Base-by-base conservation (phyloP, 53 echinoderm and acorn worm species). In the Pentamera pediparva region DNA sequence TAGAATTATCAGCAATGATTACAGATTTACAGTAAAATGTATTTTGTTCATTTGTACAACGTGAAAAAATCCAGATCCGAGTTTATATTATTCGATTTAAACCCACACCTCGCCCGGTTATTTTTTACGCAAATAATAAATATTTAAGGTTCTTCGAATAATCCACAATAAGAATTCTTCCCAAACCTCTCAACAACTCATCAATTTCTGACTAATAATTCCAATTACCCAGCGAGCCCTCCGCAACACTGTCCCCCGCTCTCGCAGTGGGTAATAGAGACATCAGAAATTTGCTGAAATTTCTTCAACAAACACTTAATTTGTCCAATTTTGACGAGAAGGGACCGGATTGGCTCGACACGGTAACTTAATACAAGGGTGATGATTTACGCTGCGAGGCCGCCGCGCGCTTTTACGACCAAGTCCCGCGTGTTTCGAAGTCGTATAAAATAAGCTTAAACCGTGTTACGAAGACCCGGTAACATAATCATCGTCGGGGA, bases 281-380 rank as follows among this genome's bases (percentile, higher is more conserved):
- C 67, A 67, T 72, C 34, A 54, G 48, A 72, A 72, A 72, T 72
- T 72, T 72, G 73, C 55, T 53, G 37, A 72, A 72, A 72, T 72
- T 72, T 72, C 73, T 72, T 53, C 73, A 72, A 54, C 73, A 72
- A 72, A 72, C 73, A 72, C 55, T 72, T 72, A 51, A 72, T 72
- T 72, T 72, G 55, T 72, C 73, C 73, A 72, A 72, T 72, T 72
- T 72, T 72, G 73, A 72, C 55, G 67, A 67, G 54, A 72, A 72
- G 73, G 73, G 32, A 53, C 55, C 37, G 73, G 35, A 53, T 51
- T 72, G 52, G 73, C 54, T 72, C 35, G 52, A 51, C 52, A 72
- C 73, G 73, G 73, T 72, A 72, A 72, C 73, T 72, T 72, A 72
- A 72, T 72, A 51, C 55, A 21, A 22, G 22, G 37, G 35, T 54